Base-by-base conservation (phyloP, 2,113 vertebrate species). In the Scortum barcoo region DNA sequence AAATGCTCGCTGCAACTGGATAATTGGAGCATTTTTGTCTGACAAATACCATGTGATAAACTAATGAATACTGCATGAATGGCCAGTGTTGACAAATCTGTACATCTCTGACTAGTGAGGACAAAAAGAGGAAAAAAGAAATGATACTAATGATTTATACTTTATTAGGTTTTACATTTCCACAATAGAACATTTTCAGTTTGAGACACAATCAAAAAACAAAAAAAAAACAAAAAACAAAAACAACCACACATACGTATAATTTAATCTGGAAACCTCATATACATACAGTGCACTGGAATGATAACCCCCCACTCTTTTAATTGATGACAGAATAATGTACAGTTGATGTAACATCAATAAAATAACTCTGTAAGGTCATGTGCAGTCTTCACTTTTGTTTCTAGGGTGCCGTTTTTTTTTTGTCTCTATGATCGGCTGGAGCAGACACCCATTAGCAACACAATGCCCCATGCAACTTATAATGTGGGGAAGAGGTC, bases 21-120 rank as follows among this genome's bases (percentile, higher is more conserved):
- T 86, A 90, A 92, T 85, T 81, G 87, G 72, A 30, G 69, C 80
- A 90, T 89, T 90, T 89, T 75, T 82, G 85, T 88, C 76, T 89
- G 82, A 93, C 88, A 87, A 91, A 91, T 40, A 86, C 81, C 93
- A 95, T 93, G 93, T 95, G 94, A 94, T 91, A 83, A 92, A 90
- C 81, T 90, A 94, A 92, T 92, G 84, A 83, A 85, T 26, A 65
- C 58, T 83, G 88, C 83, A 89, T 86, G 89, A 86, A 91, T 84
- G 85, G 50, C 36, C 80, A 78, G 24, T 30, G 67, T 72, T 75
- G 48, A n/a, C 48, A 56, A 66, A 69, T 8, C 9, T 24, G 19
- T 14, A 36, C 17, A 16, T 38, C 3, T 2, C 58, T 33, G 2
- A 36, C 24, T 28, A 48, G 20, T 12, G 7, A 67, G 13, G 69